Conservation (phyloP, 2,113 vertebrate species). For the Tenrec ecaudatus region DNA sequence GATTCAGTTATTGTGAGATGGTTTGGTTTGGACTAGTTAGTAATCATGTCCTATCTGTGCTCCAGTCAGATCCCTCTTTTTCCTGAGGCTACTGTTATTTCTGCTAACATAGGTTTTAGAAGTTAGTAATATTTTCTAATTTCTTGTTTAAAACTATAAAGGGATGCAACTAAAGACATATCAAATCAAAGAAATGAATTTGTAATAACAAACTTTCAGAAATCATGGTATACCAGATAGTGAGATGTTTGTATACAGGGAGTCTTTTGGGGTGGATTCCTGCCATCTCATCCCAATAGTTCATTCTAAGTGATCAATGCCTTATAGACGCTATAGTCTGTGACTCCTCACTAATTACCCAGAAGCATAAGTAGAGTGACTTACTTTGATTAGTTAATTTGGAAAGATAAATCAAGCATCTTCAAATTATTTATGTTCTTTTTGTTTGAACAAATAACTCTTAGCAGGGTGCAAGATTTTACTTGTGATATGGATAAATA, state of each 20-base stretch:
- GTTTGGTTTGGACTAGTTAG: neutral
- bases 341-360: neutral
- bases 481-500: neutral
- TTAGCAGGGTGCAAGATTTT: constrained; percentile 25
- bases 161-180: neutral
- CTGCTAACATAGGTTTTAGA: neutral
- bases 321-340: neutral
- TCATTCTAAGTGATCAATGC: neutral
- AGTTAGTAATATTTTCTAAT: constrained; percentile 7
- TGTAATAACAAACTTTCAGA: constrained; percentile 1
- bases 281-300: neutral
- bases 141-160: constrained; percentile 19
- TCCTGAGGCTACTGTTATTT: neutral
- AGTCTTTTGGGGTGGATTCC: neutral
- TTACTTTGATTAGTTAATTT: constrained; percentile 19
- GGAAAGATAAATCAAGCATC: neutral
- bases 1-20: constrained; percentile 7
- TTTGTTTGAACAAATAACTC: neutral
- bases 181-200: constrained; percentile 13
- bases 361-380: neutral
- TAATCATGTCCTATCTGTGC: neutral
- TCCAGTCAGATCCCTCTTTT: neutral
- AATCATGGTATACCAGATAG: neutral
- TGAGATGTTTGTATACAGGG: neutral
- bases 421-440: neutral